These are phyloP conservation scores for Xenopus laevis DNA, from an alignment of 2,113 vertebrate species.

Conservation along the genomic window DNA sequence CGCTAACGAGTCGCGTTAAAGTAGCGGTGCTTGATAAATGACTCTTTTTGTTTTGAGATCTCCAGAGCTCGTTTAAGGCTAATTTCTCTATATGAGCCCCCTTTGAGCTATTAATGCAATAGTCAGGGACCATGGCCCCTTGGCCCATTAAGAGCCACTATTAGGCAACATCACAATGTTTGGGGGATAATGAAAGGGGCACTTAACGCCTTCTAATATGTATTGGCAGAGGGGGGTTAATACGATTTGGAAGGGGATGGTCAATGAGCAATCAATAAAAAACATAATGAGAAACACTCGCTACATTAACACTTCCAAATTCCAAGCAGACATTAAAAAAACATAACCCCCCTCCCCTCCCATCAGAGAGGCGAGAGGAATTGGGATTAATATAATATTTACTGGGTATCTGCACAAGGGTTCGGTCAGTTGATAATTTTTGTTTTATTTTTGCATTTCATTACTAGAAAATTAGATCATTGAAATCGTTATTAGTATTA, in stretches of 20 bases:
- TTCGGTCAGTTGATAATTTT: background rate
- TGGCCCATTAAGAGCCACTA: conserved; percentile 78
- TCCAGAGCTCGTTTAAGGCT: conserved; percentile 99
- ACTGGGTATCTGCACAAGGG: background rate
- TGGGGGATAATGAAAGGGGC: conserved; percentile 74
- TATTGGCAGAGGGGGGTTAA: conserved; percentile 82
- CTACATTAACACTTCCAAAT: conserved; percentile 83
- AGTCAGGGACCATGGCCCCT: conserved; percentile 77
- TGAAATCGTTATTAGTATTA: no score
- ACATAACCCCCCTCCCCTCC: conserved; percentile 63
- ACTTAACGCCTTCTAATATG: conserved; percentile 68
- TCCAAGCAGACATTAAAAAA: conserved; percentile 79
- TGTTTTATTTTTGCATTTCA: no score
- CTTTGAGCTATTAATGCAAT: conserved; percentile 92
- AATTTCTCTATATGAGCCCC: conserved; percentile 99
- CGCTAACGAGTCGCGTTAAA: conserved; percentile 91
- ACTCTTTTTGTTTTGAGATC: conserved; percentile 86
- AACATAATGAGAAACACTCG: conserved; percentile 85
- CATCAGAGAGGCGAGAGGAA: conserved; percentile 49
- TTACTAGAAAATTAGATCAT: no score
- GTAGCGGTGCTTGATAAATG: conserved; percentile 97
- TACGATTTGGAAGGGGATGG: conserved; percentile 75
- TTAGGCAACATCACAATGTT: conserved; percentile 68
- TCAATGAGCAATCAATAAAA: conserved; percentile 96
- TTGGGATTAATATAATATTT: conserved; percentile 15